Evolutionary conservation across 64 coral and sea anemone species (phyloP).

Genomic region (Hydrozoanthus tunicans): DNA sequence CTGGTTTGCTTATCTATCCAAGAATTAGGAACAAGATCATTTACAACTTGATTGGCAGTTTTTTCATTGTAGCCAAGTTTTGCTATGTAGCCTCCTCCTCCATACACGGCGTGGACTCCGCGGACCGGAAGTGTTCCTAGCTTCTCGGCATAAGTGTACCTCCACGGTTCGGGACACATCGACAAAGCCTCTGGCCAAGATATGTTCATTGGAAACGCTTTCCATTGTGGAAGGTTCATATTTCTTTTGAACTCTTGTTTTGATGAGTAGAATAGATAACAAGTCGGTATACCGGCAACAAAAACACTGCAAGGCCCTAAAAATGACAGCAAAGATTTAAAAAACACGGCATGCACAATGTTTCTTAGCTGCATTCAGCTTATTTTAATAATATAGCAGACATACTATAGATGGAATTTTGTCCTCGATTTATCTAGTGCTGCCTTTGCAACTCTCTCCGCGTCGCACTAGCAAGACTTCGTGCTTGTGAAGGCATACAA

Average conservation of each 20-base stretch:
- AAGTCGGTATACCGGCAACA: background rate
- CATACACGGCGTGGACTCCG: slow-evolving; percentile 32
- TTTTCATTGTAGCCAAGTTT: slow-evolving; percentile 59
- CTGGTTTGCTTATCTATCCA: slow-evolving; percentile 71
- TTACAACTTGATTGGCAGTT: slow-evolving; percentile 13
- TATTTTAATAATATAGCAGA: too few relatives aligned
- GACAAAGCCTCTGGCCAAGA: background rate
- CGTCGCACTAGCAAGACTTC: too few relatives aligned
- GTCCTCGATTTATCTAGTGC: too few relatives aligned
- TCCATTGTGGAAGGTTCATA: slow-evolving; percentile 10
- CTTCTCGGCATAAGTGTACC: slow-evolving; percentile 7
- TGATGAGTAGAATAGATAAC: slow-evolving; percentile 28
- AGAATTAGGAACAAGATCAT: slow-evolving; percentile 29
- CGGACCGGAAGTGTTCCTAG: slow-evolving; percentile 1
- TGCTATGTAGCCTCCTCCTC: slow-evolving; percentile 58
- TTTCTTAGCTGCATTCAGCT: too few relatives aligned
- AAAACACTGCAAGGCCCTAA: background rate
- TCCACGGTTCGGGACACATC: slow-evolving; percentile 58
- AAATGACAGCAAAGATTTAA: background rate
- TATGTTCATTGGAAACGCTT: too few relatives aligned
- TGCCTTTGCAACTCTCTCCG: too few relatives aligned
- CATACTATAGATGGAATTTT: too few relatives aligned
- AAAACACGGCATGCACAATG: too few relatives aligned
- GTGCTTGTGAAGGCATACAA: too few relatives aligned
- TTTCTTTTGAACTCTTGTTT: background rate